phyloP scores from a whole-genome alignment of 2,888 invertebrate genomes.

The Acronicta psi region DNA sequence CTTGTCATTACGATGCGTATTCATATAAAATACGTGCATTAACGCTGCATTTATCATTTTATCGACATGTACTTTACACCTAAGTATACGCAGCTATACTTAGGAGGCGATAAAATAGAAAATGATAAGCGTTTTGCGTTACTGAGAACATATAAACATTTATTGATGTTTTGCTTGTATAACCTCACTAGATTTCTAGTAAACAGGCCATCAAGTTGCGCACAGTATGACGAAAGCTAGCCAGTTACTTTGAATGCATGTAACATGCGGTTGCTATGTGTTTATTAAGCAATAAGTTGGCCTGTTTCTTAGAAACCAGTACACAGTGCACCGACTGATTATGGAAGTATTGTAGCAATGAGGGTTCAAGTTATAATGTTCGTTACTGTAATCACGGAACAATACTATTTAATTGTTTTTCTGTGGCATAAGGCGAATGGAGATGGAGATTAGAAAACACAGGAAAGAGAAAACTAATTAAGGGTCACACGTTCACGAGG shows the following conservation, averaged over 20 bases:
- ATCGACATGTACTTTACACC: slow-evolving; percentile 6
- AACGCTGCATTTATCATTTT: not conserved
- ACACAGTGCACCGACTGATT: not conserved
- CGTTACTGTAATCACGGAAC: not conserved
- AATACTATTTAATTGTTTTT: not conserved
- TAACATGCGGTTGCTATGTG: not conserved
- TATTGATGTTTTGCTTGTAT: slow-evolving; percentile 3
- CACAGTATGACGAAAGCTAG: not conserved
- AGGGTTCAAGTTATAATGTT: not conserved
- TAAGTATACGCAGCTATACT: not conserved
- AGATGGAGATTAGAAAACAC: not conserved
- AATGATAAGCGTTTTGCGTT: slow-evolving; percentile 20
- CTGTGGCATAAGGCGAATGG: not conserved
- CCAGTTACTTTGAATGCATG: not conserved
- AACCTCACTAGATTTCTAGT: not conserved
- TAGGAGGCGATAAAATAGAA: not conserved
- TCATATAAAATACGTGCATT: not conserved
- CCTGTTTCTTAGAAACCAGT: not conserved
- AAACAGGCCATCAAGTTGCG: not conserved
- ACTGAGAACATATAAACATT: slow-evolving; percentile 6
- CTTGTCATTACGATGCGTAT: too few relatives aligned
- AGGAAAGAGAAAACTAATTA: not conserved
- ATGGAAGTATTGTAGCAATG: not conserved
- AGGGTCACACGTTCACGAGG: too few relatives aligned
- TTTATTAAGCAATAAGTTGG: not conserved